Evolutionary conservation across 2,113 vertebrate genomes (phyloP), one percentile per base, ranked within the genome.

Genomic region (Petromus typicus): DNA sequence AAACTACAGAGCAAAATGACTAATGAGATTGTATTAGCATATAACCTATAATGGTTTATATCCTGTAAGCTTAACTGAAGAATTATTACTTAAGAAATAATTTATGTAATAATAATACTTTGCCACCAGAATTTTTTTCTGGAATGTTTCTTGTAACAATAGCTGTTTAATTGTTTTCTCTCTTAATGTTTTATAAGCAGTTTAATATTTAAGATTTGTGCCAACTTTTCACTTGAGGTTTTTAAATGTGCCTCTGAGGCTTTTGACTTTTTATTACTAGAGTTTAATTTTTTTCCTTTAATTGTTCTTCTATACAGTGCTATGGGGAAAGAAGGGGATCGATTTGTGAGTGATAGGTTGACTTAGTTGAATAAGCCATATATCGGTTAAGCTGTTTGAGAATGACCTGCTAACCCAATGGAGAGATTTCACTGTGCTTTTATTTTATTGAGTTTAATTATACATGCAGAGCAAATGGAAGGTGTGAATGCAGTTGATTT

Each of bases 391-490:
- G 56, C 20, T 86, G 17, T 63, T 85, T 95, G 92, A 92, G 80
- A 51, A 85, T 96, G 75, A 95, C 43, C 66, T 94, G 57, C 17
- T 84, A 78, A 63, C 57, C 56, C 40, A 79, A 83, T 84, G 61
- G 66, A 56, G 67, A 95, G 30, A 59, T 59, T 73, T 94, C 59
- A 85, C 57, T 82, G 45, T 95, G 79, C 45, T 86, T 95, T 75
- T 73, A 69, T 85, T 93, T 96, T 92, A 54, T 78, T 86, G n/a
- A 18, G 1, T 96, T 98, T 97, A 96, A 89, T 89, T 94, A 91
- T 88, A 76, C 88, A 89, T 92, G 78, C n/a, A 89, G 92, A 64
- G 61, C 40, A 96, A 79, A 64, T 94, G 83, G 59, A 96, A 93
- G 59, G 57, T 89, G 48, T 45, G 81, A 97, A 61, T 94, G 56